Evolutionary conservation across 1,140 invertebrate genomes (phyloP).

Genomic region (Drosophila bifasciata): DNA sequence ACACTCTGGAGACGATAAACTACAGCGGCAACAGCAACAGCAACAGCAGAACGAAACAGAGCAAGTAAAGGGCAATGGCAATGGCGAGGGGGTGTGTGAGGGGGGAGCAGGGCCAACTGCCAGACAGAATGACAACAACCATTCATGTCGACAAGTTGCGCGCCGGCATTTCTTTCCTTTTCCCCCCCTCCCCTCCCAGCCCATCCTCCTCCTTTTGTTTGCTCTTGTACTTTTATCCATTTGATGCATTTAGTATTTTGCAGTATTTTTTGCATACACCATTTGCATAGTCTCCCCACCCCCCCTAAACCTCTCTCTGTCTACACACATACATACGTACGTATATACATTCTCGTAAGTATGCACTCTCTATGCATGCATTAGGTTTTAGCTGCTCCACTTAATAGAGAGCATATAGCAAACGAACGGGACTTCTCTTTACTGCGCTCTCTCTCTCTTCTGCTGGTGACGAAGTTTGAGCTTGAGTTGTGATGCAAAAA

Average conservation of each 20-base stretch:
- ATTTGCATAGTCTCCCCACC: slow-evolving; percentile 35
- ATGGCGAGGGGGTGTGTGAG: too few species aligned
- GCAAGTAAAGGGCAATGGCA: too few species aligned
- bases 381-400: slow-evolving; percentile 57
- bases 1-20: slow-evolving; percentile 50
- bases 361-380: slow-evolving; percentile 56
- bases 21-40: slow-evolving; percentile 51
- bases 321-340: not conserved
- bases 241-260: slow-evolving; percentile 55
- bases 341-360: slow-evolving; percentile 27
- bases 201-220: not conserved
- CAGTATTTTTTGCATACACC: slow-evolving; percentile 34
- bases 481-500: too few species aligned
- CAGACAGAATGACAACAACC: slow-evolving; percentile 75
- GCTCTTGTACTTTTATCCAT: slow-evolving; percentile 22
- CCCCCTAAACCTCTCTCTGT: not conserved
- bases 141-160: slow-evolving; percentile 80
- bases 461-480: too few species aligned
- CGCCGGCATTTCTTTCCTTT: slow-evolving; percentile 53
- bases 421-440: not conserved
- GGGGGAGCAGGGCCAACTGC: slow-evolving; percentile 8
- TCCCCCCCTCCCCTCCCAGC: not conserved
- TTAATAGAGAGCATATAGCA: slow-evolving; percentile 41
- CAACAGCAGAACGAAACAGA: not conserved
- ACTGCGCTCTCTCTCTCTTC: too few species aligned